Evolutionary conservation across 2,888 invertebrate species (phyloP), one percentile per base, ranked within the genome.

Genomic region (Esperia sulphurella): DNA sequence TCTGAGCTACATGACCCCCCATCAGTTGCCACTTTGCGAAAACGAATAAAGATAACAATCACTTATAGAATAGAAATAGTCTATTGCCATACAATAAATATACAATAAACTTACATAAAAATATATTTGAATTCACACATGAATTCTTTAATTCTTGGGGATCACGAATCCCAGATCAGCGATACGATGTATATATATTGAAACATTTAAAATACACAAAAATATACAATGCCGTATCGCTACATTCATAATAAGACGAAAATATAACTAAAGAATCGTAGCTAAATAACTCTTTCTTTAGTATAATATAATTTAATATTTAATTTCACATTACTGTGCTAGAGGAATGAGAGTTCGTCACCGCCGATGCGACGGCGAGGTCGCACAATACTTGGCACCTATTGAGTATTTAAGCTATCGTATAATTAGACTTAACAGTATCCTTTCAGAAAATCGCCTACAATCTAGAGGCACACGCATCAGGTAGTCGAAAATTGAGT

Each of bases 351-450:
- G 76, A 79, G 71, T 71, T 67, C 68, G 73, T 63, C 63, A 41
- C 51, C 62, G 65, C 66, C 69, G 63, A 14, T 51, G 59, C 63
- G 60, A 55, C 55, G 61, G 64, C 64, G 63, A 60, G 66, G 61
- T 67, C 74, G 72, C 74, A 74, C 75, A 66, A 69, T 63, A 63
- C 72, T 77, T 75, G 77, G 75, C 82, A 83, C 83, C 81, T 77
- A 79, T 73, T 86, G 85, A 85, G 86, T 86, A 85, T 86, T 86
- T 72, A 83, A 72, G 71, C 80, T 74, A 78, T 71, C 59, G 63
- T 64, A 65, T 63, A 68, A 63, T 66, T 69, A 73, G 64, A 65
- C 70, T 59, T 71, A 72, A 55, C 71, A 65, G 67, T 68, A 71
- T 70, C 71, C 72, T 58, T 63, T 64, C 65, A 61, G 63, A 62